Base-by-base conservation (phyloP, 2,113 vertebrate species). In the Alectura lathami region DNA sequence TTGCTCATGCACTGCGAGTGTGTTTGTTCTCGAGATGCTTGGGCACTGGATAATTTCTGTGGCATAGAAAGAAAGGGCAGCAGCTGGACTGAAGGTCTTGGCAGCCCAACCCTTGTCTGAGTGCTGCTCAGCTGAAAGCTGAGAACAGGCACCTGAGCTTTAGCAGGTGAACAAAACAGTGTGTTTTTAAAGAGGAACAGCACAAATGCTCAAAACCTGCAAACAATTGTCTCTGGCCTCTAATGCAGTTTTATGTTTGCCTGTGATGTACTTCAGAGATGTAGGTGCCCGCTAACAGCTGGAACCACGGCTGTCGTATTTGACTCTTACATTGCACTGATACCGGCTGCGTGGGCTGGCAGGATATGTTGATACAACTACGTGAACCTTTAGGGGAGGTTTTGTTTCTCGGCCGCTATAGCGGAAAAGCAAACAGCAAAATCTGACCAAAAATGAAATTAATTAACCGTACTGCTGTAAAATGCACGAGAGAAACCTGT, bases 1-100 rank as follows among this genome's bases (percentile, higher is more conserved):
- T 8, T 21, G 32, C 29, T 87, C 5, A 0, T 15, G 1, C 7
- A 13, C 9, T 13, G 0, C 5, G 9, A 24, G 20, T 4, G 21
- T 12, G n/a, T 12, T n/a, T 64, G 13, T 43, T 45, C 75, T 42
- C 62, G 48, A 69, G 34, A 15, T 69, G 0, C n/a, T 36, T 43
- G 32, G 38, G 63, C 5, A 11, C 57, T 38, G 30, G 3, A 1
- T 82, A 3, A 4, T 34, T 78, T 21, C 57, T 53, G 42, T 27
- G 53, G 17, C 32, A 2, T 2, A 12, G 40, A 45, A 36, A 9
- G 45, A 36, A 68, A 26, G 78, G 40, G 30, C 5, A 38, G 59
- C 38, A 67, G 26, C 3, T 27, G 48, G 62, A 26, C 43, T 9
- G 9, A n/a, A 4, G 6, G 36, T 32, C 81, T 60, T 36, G 63